Evolutionary conservation across 2,888 invertebrate species (phyloP), one percentile per base, ranked within the genome.

Genomic region (Tetheella fluctuosa): DNA sequence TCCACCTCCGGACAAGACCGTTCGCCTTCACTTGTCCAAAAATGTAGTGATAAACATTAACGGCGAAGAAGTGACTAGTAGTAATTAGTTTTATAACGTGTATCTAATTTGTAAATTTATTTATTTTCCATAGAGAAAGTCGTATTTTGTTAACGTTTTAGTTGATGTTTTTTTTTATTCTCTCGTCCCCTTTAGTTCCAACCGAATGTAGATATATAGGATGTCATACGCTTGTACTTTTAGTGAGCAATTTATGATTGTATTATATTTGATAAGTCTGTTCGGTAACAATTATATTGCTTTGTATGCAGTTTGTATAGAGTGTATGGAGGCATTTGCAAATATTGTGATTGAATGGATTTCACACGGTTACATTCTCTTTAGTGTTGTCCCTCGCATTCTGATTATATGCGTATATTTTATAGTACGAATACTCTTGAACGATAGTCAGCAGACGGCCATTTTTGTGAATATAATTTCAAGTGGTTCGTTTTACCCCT

Each of bases 91-190:
- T 78, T 87, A 86, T 85, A 89, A 90, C 87, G 87, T 91, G 91
- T 92, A 92, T 90, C 84, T 92, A 90, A 91, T 90, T 88, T 92
- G 92, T 92, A 92, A 91, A 92, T 93, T 92, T 91, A 90, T 91
- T 88, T 90, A 90, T 91, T 92, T 91, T 92, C 90, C 86, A 92
- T 92, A 92, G 92, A 92, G 90, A 92, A 92, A 89, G 90, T 89
- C 82, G 92, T 93, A 93, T 92, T 93, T 92, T 93, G 91, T 93
- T 93, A 92, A 93, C 91, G 92, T 92, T 93, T 90, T 93, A 93
- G 92, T 92, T 92, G 91, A 91, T 92, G 89, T 90, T 92, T 90
- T 82, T n/a, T 83, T 82, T 79, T 86, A 88, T 88, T 87, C 82
- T 89, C 86, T 88, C 85, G 83, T 80, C 83, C 85, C 89, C 80